Conservation (phyloP, 2,888 invertebrate species). For the Cheiracanthium punctorium region DNA sequence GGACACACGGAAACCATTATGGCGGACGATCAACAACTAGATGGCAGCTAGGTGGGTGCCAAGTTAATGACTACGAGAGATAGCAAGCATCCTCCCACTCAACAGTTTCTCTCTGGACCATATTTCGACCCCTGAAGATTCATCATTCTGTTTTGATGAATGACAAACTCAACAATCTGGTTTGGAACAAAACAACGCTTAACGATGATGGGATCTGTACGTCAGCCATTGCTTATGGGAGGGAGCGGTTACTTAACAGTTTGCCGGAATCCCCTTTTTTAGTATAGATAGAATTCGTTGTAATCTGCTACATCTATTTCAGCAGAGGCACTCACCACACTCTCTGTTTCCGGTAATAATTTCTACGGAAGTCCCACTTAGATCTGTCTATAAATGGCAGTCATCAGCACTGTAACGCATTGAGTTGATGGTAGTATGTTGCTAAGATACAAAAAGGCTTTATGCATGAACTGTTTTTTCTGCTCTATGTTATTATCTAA, state of each 20-base stretch:
- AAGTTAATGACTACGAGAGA: conserved; percentile 52
- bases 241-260: conserved; percentile 8
- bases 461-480: too few species aligned
- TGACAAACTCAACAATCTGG: conserved; percentile 65
- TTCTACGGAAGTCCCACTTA: not conserved
- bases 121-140: conserved; percentile 57
- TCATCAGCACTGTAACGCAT: too few species aligned
- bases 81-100: conserved; percentile 27
- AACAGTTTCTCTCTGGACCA: conserved; percentile 7
- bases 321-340: too few species aligned
- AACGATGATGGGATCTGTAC: conserved; percentile 31
- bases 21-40: conserved; percentile 28
- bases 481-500: too few species aligned
- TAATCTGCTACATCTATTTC: not conserved
- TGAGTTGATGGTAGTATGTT: too few species aligned
- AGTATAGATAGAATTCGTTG: not conserved
- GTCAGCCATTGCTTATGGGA: not conserved
- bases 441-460: too few species aligned
- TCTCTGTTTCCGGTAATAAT: not conserved
- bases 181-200: conserved; percentile 48
- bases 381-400: too few species aligned
- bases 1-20: conserved; percentile 63
- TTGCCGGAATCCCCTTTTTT: not conserved
- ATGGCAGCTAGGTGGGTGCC: conserved; percentile 22
- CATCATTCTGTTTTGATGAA: conserved; percentile 65